These are phyloP conservation scores for Burhinus bistriatus DNA, from an alignment of 2,113 vertebrate species.

Conservation along the genomic window DNA sequence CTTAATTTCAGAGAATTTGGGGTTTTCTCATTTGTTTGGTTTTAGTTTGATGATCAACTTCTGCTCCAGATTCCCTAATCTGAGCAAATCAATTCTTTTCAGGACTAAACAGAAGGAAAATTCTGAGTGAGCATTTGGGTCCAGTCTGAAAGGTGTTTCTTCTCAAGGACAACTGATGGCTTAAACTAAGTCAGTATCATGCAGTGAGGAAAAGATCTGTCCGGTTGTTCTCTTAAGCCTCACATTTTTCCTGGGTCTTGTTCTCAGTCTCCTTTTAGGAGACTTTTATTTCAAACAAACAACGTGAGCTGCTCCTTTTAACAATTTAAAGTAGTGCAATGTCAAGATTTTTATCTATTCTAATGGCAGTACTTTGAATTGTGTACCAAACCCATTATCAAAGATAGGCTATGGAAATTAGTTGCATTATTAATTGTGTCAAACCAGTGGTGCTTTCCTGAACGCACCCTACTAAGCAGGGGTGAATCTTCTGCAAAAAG, in stretches of 20 bases:
- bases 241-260: not conserved
- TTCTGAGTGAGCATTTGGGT: not conserved
- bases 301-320: not conserved
- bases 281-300: not conserved
- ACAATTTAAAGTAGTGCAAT: not conserved
- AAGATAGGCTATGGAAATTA: not conserved
- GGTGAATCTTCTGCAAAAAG: not conserved
- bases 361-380: not conserved
- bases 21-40: not conserved
- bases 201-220: not conserved
- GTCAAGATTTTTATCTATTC: not conserved
- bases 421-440: not conserved
- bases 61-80: not conserved
- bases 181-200: fast-evolving
- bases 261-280: not conserved
- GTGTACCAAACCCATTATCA: not conserved
- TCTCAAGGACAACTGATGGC: not conserved
- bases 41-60: not conserved
- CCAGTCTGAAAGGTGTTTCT: not conserved
- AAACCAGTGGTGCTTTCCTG: not conserved
- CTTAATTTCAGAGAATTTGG: not conserved
- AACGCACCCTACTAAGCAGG: not conserved
- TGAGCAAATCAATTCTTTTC: not conserved
- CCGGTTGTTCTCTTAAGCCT: not conserved
- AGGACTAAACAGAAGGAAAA: not conserved